phyloP scores from a whole-genome alignment of 2,113 vertebrate genomes.

The Notarius lentiginosus region DNA sequence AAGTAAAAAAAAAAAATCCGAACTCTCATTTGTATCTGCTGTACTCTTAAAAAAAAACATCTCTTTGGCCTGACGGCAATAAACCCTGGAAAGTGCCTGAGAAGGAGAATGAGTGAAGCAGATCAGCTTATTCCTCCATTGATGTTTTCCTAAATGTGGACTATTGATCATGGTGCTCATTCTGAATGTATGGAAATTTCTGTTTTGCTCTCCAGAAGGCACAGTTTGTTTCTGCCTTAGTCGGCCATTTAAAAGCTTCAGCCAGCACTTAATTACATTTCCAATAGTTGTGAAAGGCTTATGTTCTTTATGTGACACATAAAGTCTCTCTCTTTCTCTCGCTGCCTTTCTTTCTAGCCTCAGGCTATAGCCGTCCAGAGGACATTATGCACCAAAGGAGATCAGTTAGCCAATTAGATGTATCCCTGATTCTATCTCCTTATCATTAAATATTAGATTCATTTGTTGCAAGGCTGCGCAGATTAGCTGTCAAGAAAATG shows the following conservation, averaged over 20 bases:
- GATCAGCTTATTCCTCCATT: constrained; percentile 53
- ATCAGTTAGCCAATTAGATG: constrained; percentile 73
- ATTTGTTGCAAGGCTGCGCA: constrained; percentile 49
- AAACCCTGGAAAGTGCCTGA: constrained; percentile 49
- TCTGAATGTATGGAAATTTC: constrained; percentile 67
- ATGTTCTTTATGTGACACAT: constrained; percentile 64
- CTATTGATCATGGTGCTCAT: constrained; percentile 68
- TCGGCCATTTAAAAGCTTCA: constrained; percentile 72
- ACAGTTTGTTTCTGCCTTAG: constrained; percentile 71
- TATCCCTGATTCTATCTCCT: constrained; percentile 62
- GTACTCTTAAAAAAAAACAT: neutral
- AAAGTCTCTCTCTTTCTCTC: constrained; percentile 56
- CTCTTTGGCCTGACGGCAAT: constrained; percentile 49
- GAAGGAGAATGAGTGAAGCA: constrained; percentile 57
- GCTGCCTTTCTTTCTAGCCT: constrained; percentile 59
- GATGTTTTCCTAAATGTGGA: constrained; percentile 58
- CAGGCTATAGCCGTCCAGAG: constrained; percentile 63
- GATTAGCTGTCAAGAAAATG: constrained; percentile 62
- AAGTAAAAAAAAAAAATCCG: no score
- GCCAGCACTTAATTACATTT: constrained; percentile 74
- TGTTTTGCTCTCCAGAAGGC: constrained; percentile 59
- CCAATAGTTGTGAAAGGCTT: constrained; percentile 66
- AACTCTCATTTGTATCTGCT: constrained; percentile 35
- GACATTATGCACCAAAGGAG: constrained; percentile 67
- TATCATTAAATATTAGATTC: constrained; percentile 59